phyloP scores from a whole-genome alignment of 2,797 vertebrate genomes.

The Dryobates pubescens region DNA sequence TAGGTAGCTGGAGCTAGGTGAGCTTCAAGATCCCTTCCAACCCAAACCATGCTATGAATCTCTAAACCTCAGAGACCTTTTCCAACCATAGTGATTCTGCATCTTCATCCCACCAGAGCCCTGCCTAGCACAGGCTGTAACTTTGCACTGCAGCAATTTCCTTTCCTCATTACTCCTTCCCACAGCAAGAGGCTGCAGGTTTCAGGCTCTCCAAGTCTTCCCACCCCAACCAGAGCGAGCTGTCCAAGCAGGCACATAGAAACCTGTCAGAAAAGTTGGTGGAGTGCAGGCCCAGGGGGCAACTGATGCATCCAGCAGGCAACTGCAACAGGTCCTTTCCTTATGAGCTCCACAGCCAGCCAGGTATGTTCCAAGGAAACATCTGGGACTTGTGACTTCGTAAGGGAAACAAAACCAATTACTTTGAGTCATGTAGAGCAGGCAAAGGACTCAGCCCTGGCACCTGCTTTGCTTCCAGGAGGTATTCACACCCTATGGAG shows the following conservation, averaged over 20 bases:
- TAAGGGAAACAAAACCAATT: background rate
- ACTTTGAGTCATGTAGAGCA: background rate
- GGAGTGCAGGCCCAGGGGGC: background rate
- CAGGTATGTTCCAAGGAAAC: background rate
- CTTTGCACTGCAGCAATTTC: background rate
- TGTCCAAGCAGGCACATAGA: background rate
- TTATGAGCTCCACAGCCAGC: fast-evolving
- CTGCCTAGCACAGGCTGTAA: background rate
- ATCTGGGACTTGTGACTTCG: background rate
- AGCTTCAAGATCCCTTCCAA: too few species aligned
- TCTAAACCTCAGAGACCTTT: too few species aligned
- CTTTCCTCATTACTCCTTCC: background rate
- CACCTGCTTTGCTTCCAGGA: conserved; percentile 20
- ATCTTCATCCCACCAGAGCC: background rate
- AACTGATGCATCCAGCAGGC: background rate
- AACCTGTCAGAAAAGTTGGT: fast-evolving
- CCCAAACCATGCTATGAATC: too few species aligned
- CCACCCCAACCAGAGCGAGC: background rate
- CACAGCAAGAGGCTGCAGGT: background rate
- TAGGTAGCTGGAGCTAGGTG: too few species aligned
- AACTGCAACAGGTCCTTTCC: background rate
- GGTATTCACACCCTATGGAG: conserved; percentile 45
- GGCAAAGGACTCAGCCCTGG: background rate
- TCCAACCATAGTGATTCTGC: too few species aligned
- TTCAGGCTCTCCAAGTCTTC: background rate